Percentiles rank a stretch among this genome's conserved stretches.
Evolutionary conservation across 2,797 vertebrate genomes (phyloP).

Genomic region (Amazona finschi): DNA sequence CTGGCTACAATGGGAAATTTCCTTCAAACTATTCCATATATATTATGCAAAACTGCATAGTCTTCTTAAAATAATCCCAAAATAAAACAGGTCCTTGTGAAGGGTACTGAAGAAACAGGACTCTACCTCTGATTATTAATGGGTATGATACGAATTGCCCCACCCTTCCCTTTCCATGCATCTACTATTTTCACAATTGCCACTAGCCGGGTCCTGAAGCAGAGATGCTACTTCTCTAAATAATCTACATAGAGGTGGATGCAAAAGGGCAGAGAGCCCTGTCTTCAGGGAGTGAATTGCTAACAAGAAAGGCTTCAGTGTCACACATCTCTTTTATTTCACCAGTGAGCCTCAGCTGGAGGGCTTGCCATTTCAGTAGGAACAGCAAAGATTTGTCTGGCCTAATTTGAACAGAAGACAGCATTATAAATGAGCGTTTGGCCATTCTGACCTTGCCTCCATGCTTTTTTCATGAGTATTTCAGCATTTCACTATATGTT

Average conservation of each 20-base stretch:
- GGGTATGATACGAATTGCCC: neutral
- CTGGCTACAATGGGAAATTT: neutral
- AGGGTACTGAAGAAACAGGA: neutral
- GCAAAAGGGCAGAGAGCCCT: neutral
- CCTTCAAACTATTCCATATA: neutral
- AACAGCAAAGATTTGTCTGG: neutral
- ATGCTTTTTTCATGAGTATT: rapidly evolving
- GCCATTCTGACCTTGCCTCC: neutral
- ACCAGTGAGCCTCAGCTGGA: neutral
- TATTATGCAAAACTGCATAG: neutral
- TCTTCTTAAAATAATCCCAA: neutral
- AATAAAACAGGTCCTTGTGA: neutral
- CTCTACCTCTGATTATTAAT: neutral
- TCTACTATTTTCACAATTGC: neutral
- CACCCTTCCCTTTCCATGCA: neutral
- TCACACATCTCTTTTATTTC: neutral
- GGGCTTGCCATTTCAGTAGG: neutral
- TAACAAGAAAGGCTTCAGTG: neutral
- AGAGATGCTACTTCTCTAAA: neutral
- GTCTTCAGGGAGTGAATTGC: neutral
- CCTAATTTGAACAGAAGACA: neutral
- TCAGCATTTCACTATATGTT: neutral
- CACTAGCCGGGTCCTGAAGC: neutral
- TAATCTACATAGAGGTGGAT: neutral
- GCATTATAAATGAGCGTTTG: neutral